These are phyloP conservation scores for Marmota monax DNA, from an alignment of 2,113 vertebrate species.

Conservation along the genomic window DNA sequence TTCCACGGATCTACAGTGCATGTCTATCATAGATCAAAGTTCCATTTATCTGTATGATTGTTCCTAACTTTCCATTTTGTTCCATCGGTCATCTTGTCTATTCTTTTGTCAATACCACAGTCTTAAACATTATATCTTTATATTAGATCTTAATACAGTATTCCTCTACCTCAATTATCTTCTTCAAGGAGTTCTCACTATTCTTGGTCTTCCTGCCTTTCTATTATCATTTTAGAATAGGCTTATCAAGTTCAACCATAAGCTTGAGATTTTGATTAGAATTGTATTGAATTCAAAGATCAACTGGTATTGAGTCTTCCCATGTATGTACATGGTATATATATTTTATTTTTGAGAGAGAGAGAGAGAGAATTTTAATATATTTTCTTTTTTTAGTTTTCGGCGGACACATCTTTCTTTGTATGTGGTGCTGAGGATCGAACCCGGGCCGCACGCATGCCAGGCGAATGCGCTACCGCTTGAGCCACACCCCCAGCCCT, in stretches of 20 bases:
- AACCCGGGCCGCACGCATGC: no score
- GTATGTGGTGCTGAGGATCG: no score
- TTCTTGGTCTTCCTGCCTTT: neutral
- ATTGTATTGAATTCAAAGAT: neutral
- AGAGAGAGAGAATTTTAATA: no score
- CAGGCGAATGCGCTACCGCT: no score
- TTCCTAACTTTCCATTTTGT: neutral
- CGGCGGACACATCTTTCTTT: no score
- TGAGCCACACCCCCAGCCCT: no score
- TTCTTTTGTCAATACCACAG: neutral
- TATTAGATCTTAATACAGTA: neutral
- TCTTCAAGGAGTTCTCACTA: neutral
- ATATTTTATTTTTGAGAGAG: neutral
- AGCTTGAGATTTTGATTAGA: slow-evolving; percentile 1
- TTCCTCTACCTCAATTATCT: neutral
- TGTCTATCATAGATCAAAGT: neutral
- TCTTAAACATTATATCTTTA: neutral
- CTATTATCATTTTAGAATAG: neutral
- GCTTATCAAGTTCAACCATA: neutral
- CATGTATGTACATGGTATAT: neutral
- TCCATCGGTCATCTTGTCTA: neutral
- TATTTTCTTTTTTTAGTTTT: no score
- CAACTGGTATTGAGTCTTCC: neutral
- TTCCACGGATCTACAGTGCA: neutral
- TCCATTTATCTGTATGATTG: neutral